Evolutionary conservation across 2,888 invertebrate species (phyloP), one percentile per base, ranked within the genome.

Genomic region (Marronus borbonicus): DNA sequence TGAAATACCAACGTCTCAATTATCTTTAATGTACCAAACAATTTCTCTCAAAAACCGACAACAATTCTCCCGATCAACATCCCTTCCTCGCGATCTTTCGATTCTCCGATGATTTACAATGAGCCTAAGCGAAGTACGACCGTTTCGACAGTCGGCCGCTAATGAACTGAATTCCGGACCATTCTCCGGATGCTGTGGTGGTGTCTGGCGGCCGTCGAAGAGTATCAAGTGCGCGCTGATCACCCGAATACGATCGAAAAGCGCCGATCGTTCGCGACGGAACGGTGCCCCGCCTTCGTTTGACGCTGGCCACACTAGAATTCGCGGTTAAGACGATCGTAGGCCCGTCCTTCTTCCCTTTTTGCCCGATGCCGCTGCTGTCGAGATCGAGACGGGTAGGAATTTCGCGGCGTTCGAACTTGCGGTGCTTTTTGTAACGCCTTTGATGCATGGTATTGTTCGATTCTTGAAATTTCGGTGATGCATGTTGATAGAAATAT

Each of bases 221-320:
- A 64, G 39, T 39, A 60, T 36, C 20, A 24, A 24, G 36, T 64
- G 52, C 17, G 75, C 69, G 69, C 70, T 64, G 28, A 24, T 17
- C 62, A 64, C 44, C 82, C 65, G 66, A 68, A 55, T 39, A 55
- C 55, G 8, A 10, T 1, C 60, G 65, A 39, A 10, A 20, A 17
- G 3, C 3, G 8, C 8, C 55, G 55, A 55, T 55, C 20, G 55
- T 17, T 3, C n/a, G 8, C 55, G 55, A 55, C 1, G 17, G 55
- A 8, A 17, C 17, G 20, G 55, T 55, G 55, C 55, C 55, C 55
- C 55, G 55, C 55, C 55, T 55, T 55, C 55, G 55, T 3, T 55
- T 20, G 55, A 55, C 55, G 55, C 17, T 55, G 20, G 55, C 8
- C 55, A 20, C 55, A 55, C 10, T 20, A 55, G 55, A 55, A 55